Evolutionary conservation across 2,113 vertebrate species (phyloP).

Genomic region (Bos taurus): ARS-UCD2.0 NC_037334.1:86038501-86039000

Average conservation of each 20-base stretch:
- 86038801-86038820: background rate
- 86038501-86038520: background rate
- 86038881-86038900: background rate
- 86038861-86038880: background rate
- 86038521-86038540: background rate
- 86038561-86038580: background rate
- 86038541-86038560: background rate
- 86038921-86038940: background rate
- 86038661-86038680: background rate
- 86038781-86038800: background rate
- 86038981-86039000: background rate
- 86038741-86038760: background rate
- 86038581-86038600: background rate
- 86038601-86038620: background rate
- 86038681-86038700: background rate
- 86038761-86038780: background rate
- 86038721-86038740: background rate
- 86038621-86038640: background rate
- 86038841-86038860: background rate
- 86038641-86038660: background rate
- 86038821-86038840: background rate
- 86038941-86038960: background rate
- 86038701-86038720: background rate
- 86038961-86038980: background rate
- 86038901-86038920: background rate